phyloP scores from a whole-genome alignment of 2,797 vertebrate genomes.

The Anguilla obscura region DNA sequence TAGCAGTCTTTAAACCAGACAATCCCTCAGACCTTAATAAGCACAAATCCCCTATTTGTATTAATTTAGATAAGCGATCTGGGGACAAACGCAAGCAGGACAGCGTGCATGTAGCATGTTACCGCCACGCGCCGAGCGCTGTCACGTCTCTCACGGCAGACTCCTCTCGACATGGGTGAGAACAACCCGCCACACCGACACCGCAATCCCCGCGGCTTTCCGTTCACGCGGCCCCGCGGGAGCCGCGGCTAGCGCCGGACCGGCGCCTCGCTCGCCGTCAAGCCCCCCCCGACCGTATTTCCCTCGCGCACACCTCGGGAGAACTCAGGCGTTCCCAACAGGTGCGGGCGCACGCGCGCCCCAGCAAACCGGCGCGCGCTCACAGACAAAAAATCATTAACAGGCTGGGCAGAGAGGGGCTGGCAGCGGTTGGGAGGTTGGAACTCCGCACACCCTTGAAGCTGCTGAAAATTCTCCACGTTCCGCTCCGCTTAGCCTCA shows the following conservation, averaged over 20 bases:
- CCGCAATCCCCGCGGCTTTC: not conserved
- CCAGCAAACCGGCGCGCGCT: not conserved
- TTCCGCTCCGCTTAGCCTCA: conserved; percentile 28
- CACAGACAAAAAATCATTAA: not conserved
- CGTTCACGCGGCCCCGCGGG: not conserved
- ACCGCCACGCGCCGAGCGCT: not conserved
- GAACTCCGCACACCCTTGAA: conserved; percentile 19
- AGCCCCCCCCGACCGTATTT: not conserved
- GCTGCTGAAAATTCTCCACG: conserved; percentile 29
- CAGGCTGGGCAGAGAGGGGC: not conserved
- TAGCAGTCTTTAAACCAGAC: conserved; percentile 6
- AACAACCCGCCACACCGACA: not conserved
- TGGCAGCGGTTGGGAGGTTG: conserved; percentile 1
- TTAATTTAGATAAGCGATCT: conserved; percentile 15
- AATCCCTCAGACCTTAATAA: conserved; percentile 2
- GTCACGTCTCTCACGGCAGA: not conserved
- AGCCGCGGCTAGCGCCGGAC: not conserved
- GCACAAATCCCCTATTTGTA: conserved; percentile 6
- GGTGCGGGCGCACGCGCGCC: not conserved
- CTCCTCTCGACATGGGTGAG: not conserved
- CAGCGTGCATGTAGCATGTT: not conserved
- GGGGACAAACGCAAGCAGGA: not conserved
- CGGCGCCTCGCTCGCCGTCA: not conserved
- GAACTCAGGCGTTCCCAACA: not conserved
- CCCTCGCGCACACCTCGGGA: not conserved